Base-by-base conservation (phyloP, 2,113 vertebrate species). In the Telmatochromis bifrenatus region DNA sequence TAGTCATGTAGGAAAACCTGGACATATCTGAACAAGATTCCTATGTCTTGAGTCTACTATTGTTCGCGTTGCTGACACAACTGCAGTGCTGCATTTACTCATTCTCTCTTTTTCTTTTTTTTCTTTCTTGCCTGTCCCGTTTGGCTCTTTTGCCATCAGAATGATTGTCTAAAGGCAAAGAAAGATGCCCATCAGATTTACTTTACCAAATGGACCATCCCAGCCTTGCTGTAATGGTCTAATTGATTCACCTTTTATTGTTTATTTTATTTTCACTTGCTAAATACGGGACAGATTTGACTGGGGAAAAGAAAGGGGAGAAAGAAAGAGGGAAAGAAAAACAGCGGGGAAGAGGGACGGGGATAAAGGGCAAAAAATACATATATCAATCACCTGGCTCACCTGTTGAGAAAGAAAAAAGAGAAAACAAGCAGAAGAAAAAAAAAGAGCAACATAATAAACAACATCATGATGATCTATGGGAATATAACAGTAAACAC, bases 311-410 rank as follows among this genome's bases (percentile, higher is more conserved):
- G 47, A 8, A 49, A 49, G 15, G 15, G 47, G 47, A 49, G 47
- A 49, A 49, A 17, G 7, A 49, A 49, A 49, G 45, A 49, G 15
- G 2, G 45, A 49, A 49, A 49, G 45, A 49, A 49, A 49, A 49
- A 49, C 15, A 49, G 7, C 2, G 0, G 7, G 1, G 45, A 49
- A 49, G 15, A 8, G 45, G 45, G 45, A 49, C 0, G 45, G 45
- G 7, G 7, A 49, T 17, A 17, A 49, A 49, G 45, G 45, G 45
- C 15, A 17, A 17, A 49, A 49, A 49, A 47, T 47, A 47, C 45
- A 2, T 47, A 15, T 17, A 47, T 47, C 14, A 47, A 47, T 47
- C 14, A 15, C 45, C 45, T 47, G 4, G 45, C 1, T 47, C 45
- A 47, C 45, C 45, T 47, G 7, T 47, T 47, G 45, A 47, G 45